Conservation (phyloP, 1,140 invertebrate species). For the Penaeus chinensis region DNA sequence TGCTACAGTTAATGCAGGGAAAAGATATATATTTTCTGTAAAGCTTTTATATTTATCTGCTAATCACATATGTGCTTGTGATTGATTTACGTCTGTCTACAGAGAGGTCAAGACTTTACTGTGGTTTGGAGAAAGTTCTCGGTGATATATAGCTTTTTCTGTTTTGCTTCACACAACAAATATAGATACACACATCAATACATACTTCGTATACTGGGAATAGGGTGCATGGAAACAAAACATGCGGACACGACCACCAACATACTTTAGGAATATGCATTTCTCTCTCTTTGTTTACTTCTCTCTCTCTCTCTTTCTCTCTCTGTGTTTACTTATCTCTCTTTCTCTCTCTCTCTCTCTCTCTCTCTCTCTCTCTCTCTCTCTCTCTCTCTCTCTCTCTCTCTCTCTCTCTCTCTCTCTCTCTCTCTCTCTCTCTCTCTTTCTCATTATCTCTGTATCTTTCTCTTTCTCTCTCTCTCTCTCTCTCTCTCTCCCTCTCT, state of each 20-base stretch:
- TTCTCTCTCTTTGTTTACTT: no score
- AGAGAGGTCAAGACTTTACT: no score
- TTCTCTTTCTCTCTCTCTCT: slow-evolving; percentile 1
- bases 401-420: background rate
- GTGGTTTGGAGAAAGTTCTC: no score
- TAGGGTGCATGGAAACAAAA: no score
- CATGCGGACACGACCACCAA: no score
- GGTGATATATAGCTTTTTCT: no score
- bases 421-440: background rate
- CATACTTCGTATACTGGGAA: no score
- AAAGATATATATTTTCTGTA: slow-evolving; percentile 16
- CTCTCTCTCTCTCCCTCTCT: background rate
- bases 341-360: background rate
- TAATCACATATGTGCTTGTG: background rate
- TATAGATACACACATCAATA: no score
- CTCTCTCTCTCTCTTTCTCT: background rate
- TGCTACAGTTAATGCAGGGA: slow-evolving; percentile 22
- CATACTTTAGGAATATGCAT: no score
- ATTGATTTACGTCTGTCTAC: no score
- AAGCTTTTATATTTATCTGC: background rate
- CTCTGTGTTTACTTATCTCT: background rate
- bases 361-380: background rate
- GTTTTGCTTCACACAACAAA: no score
- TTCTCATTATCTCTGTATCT: background rate
- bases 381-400: background rate